Percentiles rank a stretch among this genome's conserved stretches.
Evolutionary conservation across 2,113 vertebrate species (phyloP).

Genomic region (Ivindomyrus marchei): DNA sequence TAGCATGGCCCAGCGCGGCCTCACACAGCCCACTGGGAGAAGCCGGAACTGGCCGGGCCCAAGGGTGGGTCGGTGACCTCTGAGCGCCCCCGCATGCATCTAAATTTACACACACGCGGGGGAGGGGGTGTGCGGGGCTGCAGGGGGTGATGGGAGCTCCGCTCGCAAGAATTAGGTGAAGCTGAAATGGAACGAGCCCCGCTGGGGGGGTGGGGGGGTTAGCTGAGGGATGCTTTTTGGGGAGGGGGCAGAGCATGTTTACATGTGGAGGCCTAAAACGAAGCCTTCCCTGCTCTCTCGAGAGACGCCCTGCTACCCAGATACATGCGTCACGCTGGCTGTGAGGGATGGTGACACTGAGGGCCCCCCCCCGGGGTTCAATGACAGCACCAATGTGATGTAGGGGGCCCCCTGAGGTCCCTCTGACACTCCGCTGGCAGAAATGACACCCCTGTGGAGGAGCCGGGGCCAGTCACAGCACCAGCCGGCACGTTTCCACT

Average conservation of each 20-base stretch:
- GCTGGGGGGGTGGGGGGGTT: not conserved
- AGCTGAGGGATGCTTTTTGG: conserved; percentile 4
- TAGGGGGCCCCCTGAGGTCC: not conserved
- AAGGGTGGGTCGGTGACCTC: not conserved
- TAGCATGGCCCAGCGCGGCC: too few relatives aligned
- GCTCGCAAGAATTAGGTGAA: not conserved
- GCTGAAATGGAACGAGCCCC: conserved; percentile 5
- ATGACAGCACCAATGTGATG: not conserved
- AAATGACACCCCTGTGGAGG: not conserved
- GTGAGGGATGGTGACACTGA: not conserved
- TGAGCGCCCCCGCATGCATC: conserved; percentile 14
- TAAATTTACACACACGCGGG: conserved; percentile 14
- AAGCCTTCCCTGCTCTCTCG: not conserved
- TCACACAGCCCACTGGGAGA: not conserved
- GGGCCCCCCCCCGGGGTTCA: not conserved
- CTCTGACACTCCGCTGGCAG: not conserved
- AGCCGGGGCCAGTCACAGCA: not conserved
- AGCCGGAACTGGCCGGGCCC: not conserved
- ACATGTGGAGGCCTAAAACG: conserved; percentile 21
- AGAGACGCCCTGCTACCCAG: not conserved
- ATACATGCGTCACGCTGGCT: not conserved
- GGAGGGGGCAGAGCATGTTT: conserved; percentile 24
- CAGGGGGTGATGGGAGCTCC: not conserved
- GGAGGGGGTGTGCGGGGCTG: not conserved
- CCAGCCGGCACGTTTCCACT: not conserved